Percentiles rank a stretch among this genome's conserved stretches.
Evolutionary conservation across 1,140 invertebrate genomes (phyloP).

Genomic region (Bombus pascuorum): DNA sequence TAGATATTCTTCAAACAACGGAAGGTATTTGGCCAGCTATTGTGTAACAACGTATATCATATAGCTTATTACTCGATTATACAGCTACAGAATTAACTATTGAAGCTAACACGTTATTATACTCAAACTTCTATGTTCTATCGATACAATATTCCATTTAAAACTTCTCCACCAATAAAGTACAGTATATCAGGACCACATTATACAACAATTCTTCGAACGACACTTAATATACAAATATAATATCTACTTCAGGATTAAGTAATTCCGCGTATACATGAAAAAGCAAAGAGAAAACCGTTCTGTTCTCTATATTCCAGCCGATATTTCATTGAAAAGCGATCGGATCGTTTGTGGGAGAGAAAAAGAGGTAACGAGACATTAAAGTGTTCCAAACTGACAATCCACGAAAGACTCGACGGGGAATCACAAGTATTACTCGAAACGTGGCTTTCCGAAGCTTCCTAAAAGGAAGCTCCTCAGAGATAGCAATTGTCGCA

Average conservation of each 20-base stretch:
- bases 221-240: background rate
- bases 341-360: background rate
- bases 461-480: background rate
- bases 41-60: no score
- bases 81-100: no score
- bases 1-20: no score
- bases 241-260: background rate
- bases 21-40: no score
- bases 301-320: background rate
- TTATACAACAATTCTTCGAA: background rate
- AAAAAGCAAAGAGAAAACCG: background rate
- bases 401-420: background rate
- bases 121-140: background rate
- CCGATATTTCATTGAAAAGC: background rate
- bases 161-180: background rate
- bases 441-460: background rate
- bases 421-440: background rate
- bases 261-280: background rate
- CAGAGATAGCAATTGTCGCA: background rate
- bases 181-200: no score
- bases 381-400: slow-evolving; percentile 11
- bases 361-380: background rate
- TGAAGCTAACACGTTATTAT: no score
- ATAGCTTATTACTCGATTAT: no score
- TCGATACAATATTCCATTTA: background rate